Percentiles rank a stretch among this genome's conserved stretches.
phyloP scores from a whole-genome alignment of 2,888 invertebrate species.

The Aspidiotus destructor region DNA sequence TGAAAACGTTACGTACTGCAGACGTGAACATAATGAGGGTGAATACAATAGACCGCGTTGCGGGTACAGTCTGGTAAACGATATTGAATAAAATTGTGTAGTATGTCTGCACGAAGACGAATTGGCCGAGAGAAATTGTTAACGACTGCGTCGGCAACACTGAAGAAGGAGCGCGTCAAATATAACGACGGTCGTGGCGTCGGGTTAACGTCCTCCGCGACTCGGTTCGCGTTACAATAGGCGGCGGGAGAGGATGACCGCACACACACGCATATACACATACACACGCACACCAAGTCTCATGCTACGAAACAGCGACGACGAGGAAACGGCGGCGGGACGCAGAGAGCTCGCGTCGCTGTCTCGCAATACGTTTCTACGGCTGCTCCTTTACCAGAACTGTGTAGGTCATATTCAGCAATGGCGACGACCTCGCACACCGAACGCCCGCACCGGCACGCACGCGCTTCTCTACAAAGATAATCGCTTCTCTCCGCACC shows the following conservation, averaged over 20 bases:
- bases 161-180: constrained; percentile 20
- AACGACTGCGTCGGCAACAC: constrained; percentile 17
- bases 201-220: constrained; percentile 31
- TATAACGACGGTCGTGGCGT: constrained; percentile 29
- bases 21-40: too few species aligned
- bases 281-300: constrained; percentile 3
- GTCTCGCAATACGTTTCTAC: constrained; percentile 30
- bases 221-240: constrained; percentile 29
- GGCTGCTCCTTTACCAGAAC: constrained; percentile 13
- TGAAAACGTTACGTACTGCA: too few species aligned
- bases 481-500: constrained; percentile 18
- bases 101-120: too few species aligned
- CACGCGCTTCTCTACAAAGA: constrained; percentile 28
- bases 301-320: constrained; percentile 9
- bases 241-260: constrained; percentile 31
- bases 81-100: too few species aligned
- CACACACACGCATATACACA: constrained; percentile 6
- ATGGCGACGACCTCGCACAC: constrained; percentile 32
- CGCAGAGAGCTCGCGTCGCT: constrained; percentile 25
- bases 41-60: too few species aligned
- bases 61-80: too few species aligned
- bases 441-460: constrained; percentile 31
- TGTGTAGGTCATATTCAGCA: constrained; percentile 30
- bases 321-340: constrained; percentile 9
- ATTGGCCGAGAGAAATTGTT: too few species aligned